Conservation (phyloP, 2,888 invertebrate genomes). For the Orthosia gracilis region DNA sequence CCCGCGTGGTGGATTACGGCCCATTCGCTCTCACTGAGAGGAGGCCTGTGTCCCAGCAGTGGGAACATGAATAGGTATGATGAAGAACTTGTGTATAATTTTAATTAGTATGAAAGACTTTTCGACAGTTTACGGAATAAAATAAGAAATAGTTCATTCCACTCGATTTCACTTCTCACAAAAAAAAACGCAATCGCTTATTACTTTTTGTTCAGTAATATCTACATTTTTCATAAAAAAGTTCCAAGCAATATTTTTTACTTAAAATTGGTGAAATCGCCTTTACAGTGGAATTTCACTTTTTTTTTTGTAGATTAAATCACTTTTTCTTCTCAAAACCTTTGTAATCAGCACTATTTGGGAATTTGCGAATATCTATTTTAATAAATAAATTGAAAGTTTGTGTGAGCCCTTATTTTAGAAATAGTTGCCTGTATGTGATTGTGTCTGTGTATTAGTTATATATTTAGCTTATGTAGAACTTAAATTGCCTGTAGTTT, state of each 20-base stretch:
- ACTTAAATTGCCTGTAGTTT: slow-evolving; percentile 20
- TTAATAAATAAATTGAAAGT: neutral
- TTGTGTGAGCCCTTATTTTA: slow-evolving; percentile 19
- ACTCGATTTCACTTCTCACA: neutral
- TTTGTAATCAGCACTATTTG: slow-evolving; percentile 15
- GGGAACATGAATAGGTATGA: too few species aligned
- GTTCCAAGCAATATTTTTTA: slow-evolving; percentile 29
- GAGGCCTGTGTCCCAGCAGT: too few species aligned
- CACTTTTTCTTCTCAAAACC: slow-evolving; percentile 20
- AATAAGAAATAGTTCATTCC: neutral
- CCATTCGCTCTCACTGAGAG: too few species aligned
- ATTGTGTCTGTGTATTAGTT: slow-evolving; percentile 29
- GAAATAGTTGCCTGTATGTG: slow-evolving; percentile 44
- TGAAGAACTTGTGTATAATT: too few species aligned
- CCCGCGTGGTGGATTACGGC: too few species aligned
- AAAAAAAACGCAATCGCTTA: neutral
- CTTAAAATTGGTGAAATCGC: slow-evolving; percentile 28
- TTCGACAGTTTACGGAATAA: neutral
- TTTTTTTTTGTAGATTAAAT: slow-evolving; percentile 32
- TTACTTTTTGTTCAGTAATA: neutral
- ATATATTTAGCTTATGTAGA: slow-evolving; percentile 34
- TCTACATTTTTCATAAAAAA: slow-evolving; percentile 15
- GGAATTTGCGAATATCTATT: neutral
- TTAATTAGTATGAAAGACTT: neutral
- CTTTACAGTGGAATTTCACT: neutral